Percentiles rank a stretch among this genome's conserved stretches.
phyloP scores from a whole-genome alignment of 2,797 vertebrate genomes.

The Pipistrellus pygmaeus region DNA sequence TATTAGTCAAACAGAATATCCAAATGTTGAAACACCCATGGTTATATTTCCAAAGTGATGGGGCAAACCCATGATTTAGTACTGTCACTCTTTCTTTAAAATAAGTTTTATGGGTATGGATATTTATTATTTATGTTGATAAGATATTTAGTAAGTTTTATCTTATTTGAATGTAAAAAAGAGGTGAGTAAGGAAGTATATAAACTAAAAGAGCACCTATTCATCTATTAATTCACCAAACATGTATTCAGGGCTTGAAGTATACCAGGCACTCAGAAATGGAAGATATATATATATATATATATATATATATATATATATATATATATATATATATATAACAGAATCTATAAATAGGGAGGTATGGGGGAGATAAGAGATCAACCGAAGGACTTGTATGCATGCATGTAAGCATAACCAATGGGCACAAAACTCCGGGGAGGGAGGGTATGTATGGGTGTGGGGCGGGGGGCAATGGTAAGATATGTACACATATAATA shows the following conservation, averaged over 20 bases:
- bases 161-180: slow-evolving; percentile 13
- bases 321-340: too few relatives aligned
- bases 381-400: too few relatives aligned
- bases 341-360: not conserved
- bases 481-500: too few relatives aligned
- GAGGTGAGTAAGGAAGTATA: not conserved
- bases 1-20: not conserved
- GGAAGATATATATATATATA: not conserved
- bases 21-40: slow-evolving; percentile 4
- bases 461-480: too few relatives aligned
- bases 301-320: not conserved
- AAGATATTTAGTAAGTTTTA: not conserved
- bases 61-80: not conserved
- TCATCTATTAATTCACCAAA: not conserved
- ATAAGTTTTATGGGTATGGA: not conserved
- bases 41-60: not conserved
- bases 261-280: not conserved
- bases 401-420: too few relatives aligned
- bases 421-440: too few relatives aligned
- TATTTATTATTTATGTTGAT: slow-evolving; percentile 50
- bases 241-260: not conserved
- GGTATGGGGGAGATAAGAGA: not conserved
- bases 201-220: not conserved
- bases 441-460: too few relatives aligned
- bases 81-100: slow-evolving; percentile 7